A percentile compares a stretch with the other conserved stretches of the same genome.
Evolutionary conservation across 2,797 vertebrate genomes (phyloP).

Genomic region (Orestias chungarensis): DNA sequence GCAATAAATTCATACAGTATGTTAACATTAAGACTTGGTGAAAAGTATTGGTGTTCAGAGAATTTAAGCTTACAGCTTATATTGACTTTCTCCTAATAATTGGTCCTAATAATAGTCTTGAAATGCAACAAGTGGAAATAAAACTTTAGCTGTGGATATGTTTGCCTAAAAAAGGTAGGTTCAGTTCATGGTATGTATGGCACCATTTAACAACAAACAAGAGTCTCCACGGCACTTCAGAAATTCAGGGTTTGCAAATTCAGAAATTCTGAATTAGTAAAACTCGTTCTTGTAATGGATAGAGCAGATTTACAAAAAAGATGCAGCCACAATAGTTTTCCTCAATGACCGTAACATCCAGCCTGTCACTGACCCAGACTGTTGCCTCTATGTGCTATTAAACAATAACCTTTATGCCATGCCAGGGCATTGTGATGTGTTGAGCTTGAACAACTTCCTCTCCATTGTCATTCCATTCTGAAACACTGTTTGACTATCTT

Average conservation of each 20-base stretch:
- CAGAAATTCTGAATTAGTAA: background rate
- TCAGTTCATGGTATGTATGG: background rate
- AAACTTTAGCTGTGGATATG: background rate
- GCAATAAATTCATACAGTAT: background rate
- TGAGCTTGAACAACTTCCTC: constrained; percentile 8
- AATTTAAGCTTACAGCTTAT: background rate
- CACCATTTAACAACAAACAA: background rate
- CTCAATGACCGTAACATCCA: background rate
- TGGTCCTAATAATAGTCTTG: background rate
- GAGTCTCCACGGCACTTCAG: too few species aligned
- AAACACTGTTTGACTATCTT: background rate
- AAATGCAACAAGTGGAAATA: background rate
- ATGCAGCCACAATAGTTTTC: background rate
- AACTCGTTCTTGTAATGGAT: background rate
- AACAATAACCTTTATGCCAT: constrained; percentile 6
- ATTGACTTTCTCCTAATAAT: background rate
- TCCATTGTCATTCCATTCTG: background rate
- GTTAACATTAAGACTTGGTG: background rate
- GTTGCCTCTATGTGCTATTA: background rate
- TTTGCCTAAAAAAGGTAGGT: background rate
- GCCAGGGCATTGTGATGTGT: background rate
- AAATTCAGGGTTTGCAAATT: too few species aligned
- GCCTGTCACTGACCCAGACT: background rate
- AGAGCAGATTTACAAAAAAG: background rate
- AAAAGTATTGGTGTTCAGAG: background rate